Conservation (phyloP, 2,888 invertebrate genomes). For the Furcula furcula region DNA sequence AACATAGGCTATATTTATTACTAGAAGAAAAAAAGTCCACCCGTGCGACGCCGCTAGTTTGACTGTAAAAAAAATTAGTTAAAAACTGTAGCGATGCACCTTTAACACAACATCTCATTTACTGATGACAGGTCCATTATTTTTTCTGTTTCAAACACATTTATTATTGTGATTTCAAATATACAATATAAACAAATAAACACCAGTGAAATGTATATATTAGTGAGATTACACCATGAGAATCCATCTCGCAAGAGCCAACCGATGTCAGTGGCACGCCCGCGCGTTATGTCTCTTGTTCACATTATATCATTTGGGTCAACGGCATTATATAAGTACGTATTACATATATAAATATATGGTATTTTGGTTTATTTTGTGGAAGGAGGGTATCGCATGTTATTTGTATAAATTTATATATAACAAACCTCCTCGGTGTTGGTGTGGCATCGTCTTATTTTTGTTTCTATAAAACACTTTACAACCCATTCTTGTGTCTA, state of each 20-base stretch:
- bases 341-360: constrained; percentile 27
- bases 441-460: constrained; percentile 70
- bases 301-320: constrained; percentile 61
- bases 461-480: constrained; percentile 33
- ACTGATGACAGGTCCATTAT: too few relatives aligned
- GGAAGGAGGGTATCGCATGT: constrained; percentile 43
- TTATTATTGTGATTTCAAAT: too few relatives aligned
- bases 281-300: constrained; percentile 58
- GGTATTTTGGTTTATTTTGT: constrained; percentile 52
- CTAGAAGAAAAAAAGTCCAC: too few relatives aligned
- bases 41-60: too few relatives aligned
- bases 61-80: too few relatives aligned
- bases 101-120: too few relatives aligned
- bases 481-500: constrained; percentile 21
- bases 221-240: too few relatives aligned
- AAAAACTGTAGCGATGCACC: too few relatives aligned
- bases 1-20: too few relatives aligned
- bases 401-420: constrained; percentile 34
- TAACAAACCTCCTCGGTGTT: constrained; percentile 58
- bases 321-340: constrained; percentile 32
- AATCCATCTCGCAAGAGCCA: constrained; percentile 8
- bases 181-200: too few relatives aligned
- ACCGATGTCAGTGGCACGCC: constrained; percentile 13
- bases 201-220: too few relatives aligned
- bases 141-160: too few relatives aligned